These are phyloP conservation scores for Pseudorectes ferrugineus DNA, from an alignment of 2,113 vertebrate species.

Conservation along the genomic window DNA sequence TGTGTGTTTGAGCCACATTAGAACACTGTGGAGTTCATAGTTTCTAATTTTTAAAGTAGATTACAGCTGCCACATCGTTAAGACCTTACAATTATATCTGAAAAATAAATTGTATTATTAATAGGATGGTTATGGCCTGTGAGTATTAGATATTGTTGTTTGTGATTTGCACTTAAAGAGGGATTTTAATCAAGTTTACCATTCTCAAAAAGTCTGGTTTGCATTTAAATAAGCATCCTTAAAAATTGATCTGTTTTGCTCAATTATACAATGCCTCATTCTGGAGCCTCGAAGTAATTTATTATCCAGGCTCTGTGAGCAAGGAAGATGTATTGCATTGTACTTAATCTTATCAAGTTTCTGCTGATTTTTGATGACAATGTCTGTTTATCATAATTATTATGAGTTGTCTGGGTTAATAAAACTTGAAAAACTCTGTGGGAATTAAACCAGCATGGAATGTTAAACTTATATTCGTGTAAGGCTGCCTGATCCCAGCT, in stretches of 20 bases:
- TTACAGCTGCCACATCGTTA: constrained; percentile 31
- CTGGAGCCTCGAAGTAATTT: constrained; percentile 69
- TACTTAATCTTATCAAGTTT: constrained; percentile 71
- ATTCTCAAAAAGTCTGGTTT: constrained; percentile 68
- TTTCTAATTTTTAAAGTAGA: constrained; percentile 42
- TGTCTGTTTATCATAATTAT: constrained; percentile 80
- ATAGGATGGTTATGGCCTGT: constrained; percentile 57
- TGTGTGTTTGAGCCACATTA: background rate
- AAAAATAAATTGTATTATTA: constrained; percentile 71
- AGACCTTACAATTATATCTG: constrained; percentile 47
- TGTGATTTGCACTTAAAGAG: constrained; percentile 65
- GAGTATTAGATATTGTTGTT: constrained; percentile 63
- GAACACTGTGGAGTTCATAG: background rate
- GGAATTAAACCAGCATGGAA: constrained; percentile 20
- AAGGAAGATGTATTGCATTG: constrained; percentile 67
- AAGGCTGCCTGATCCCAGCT: background rate
- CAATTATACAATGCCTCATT: constrained; percentile 72
- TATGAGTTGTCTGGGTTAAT: constrained; percentile 69
- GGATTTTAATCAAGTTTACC: constrained; percentile 73
- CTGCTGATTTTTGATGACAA: constrained; percentile 73
- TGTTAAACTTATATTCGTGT: constrained; percentile 1
- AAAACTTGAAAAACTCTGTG: constrained; percentile 51
- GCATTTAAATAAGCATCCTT: constrained; percentile 73
- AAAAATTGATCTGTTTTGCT: constrained; percentile 75
- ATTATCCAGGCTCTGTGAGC: constrained; percentile 60